Conservation (phyloP, 2,888 invertebrate genomes). For the Spialia ferax region DNA sequence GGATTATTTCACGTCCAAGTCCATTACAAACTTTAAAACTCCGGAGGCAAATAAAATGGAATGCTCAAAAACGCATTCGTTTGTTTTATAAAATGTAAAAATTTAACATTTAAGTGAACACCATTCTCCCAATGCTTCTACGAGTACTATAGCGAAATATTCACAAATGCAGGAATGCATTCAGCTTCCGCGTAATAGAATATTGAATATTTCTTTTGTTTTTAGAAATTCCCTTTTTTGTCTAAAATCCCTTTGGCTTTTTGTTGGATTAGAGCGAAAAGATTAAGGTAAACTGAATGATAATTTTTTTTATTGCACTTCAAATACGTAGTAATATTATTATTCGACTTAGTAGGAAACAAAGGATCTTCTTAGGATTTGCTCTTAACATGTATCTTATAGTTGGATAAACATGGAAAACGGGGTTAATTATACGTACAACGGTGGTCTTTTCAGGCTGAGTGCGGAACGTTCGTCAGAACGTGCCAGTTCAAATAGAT, state of each 20-base stretch:
- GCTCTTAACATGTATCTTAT: too few relatives aligned
- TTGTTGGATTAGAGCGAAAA: neutral
- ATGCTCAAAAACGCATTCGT: neutral
- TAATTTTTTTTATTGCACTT: too few relatives aligned
- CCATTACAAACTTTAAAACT: neutral
- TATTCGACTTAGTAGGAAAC: too few relatives aligned
- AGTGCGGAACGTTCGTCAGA: too few relatives aligned
- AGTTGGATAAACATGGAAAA: too few relatives aligned
- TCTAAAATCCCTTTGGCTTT: neutral
- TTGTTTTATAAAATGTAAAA: neutral
- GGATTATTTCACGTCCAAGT: too few relatives aligned
- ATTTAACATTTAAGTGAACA: neutral
- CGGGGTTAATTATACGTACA: too few relatives aligned
- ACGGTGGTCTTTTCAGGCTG: too few relatives aligned
- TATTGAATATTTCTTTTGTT: conserved; percentile 4
- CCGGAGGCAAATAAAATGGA: neutral
- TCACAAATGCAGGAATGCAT: conserved; percentile 5
- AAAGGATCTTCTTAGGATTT: too few relatives aligned
- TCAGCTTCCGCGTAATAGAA: neutral
- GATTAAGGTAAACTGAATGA: too few relatives aligned
- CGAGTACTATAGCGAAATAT: neutral
- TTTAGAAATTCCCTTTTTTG: neutral
- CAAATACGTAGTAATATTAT: too few relatives aligned
- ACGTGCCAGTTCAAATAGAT: too few relatives aligned
- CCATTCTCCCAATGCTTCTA: neutral